phyloP scores from a whole-genome alignment of 2,113 vertebrate species.

The Lophura nycthemera region DNA sequence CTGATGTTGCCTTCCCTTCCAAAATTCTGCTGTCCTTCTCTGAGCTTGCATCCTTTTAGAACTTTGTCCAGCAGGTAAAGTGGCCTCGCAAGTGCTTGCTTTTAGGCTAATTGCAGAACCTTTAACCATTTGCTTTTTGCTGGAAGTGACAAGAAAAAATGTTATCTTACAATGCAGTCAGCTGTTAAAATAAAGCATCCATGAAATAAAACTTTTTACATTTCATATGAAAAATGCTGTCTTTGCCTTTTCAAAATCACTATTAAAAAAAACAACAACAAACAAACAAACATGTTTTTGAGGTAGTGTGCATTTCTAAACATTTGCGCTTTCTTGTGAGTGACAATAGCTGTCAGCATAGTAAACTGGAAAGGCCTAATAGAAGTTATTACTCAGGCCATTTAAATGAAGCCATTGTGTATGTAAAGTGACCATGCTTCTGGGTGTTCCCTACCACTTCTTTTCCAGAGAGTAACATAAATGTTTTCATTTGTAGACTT shows the following conservation, averaged over 20 bases:
- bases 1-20: background rate
- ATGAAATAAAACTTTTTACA: background rate
- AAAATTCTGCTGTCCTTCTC: background rate
- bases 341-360: background rate
- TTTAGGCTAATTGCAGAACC: background rate
- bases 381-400: background rate
- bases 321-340: background rate
- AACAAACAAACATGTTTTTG: background rate
- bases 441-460: background rate
- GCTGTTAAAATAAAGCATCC: background rate
- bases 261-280: background rate
- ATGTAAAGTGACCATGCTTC: background rate
- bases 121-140: conserved; percentile 39
- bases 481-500: background rate
- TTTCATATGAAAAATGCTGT: background rate
- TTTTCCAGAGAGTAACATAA: background rate
- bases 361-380: background rate
- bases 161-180: background rate
- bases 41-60: conserved; percentile 18
- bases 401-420: background rate
- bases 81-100: background rate
- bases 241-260: background rate
- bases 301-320: background rate
- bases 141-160: background rate
- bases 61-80: conserved; percentile 29